Base-by-base conservation (phyloP, 1,140 invertebrate genomes). In the Wasmannia auropunctata region DNA sequence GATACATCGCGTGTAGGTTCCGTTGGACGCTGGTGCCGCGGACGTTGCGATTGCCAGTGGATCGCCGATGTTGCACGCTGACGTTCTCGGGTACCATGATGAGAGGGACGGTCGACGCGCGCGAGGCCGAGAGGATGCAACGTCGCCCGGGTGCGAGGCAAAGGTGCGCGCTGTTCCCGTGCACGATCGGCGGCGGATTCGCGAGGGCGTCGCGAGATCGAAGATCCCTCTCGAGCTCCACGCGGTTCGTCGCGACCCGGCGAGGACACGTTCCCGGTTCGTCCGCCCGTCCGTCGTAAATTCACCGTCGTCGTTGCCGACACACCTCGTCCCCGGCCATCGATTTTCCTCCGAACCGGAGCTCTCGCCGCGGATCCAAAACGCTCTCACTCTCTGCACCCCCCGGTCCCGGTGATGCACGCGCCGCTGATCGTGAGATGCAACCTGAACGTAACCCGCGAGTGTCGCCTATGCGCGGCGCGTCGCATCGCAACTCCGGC, bases 81-180 rank as follows among this genome's bases (percentile, higher is more conserved):
- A 65, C 60, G 43, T 56, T 84, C 10, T 77, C 63, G 22, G 25
- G n/a, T 77, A 89, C 63, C 87, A 86, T 89, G 56, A 63, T 83
- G 46, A 56, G 34, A 25, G 22, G 34, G 31, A 56, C 79, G 25
- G 10, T 40, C 34, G 34, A 75, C n/a, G 16, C 10, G 28, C 14
- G 16, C 25, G 56, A 51, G 25, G n/a, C 43, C n/a, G n/a, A n/a
- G 54, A 83, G 25, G 34, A 11, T 72, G 40, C 25, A n/a, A 31
- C 28, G 19, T 7, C n/a, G 19, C 34, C 40, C 43, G 28, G 46
- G 19, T 7, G 6, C 34, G n/a, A n/a, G n/a, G n/a, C n/a, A n/a
- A n/a, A 75, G 51, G 22, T n/a, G 5, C 16, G 14, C 51, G 79
- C 43, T 40, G n/a, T n/a, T n/a, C n/a, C 58, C 58, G n/a, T 46